Percentiles rank a stretch among this genome's conserved stretches.
Evolutionary conservation across 2,113 vertebrate genomes (phyloP).

Genomic region (Hypanus sabinus): DNA sequence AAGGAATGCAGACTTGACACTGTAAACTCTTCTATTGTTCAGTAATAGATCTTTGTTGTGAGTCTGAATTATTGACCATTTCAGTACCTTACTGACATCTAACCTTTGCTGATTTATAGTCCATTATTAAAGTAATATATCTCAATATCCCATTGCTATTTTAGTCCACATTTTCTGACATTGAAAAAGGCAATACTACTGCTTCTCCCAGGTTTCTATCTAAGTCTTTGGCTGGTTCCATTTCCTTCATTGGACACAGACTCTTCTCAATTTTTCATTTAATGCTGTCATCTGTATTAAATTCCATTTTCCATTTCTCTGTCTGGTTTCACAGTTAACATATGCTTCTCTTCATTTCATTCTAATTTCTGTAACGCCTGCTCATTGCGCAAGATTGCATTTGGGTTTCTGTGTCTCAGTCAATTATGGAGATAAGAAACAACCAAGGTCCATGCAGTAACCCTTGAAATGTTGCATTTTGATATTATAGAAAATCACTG

Average conservation of each 20-base stretch:
- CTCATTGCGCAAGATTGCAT: not conserved
- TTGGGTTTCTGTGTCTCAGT: not conserved
- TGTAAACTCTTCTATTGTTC: too few relatives aligned
- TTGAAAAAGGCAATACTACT: not conserved
- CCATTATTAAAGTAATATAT: not conserved
- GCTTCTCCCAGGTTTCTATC: not conserved
- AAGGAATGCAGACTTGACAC: too few relatives aligned
- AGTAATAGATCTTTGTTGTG: too few relatives aligned
- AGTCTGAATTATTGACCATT: too few relatives aligned
- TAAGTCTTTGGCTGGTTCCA: not conserved
- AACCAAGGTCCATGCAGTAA: not conserved
- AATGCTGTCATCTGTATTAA: not conserved
- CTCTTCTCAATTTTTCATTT: not conserved
- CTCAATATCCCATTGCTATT: not conserved
- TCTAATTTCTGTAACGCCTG: not conserved
- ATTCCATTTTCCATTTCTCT: slow-evolving; percentile 2
- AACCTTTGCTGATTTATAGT: not conserved
- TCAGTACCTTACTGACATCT: not conserved
- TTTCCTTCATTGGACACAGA: not conserved
- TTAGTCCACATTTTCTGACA: not conserved
- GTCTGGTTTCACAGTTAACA: not conserved
- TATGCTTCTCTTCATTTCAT: not conserved
- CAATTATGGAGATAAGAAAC: not conserved
- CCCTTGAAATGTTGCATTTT: slow-evolving; percentile 4
- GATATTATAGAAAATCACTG: not conserved